Evolutionary conservation across 2,888 invertebrate genomes (phyloP).

Genomic region (Heliconius ismenius): DNA sequence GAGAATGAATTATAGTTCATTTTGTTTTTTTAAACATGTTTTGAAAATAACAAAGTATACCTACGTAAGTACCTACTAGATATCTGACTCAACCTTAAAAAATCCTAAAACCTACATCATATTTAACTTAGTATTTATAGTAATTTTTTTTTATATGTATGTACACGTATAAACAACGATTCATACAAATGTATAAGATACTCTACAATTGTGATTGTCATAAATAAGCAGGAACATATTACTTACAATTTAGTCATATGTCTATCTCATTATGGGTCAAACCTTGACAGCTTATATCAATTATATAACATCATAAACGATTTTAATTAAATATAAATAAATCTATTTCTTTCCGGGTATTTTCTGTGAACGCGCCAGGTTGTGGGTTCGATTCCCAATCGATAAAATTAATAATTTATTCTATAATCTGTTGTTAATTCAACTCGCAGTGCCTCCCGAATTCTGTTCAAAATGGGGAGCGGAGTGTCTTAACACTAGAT

Average conservation of each 20-base stretch:
- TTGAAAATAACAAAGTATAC: too few relatives aligned
- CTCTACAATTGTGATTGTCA: conserved; percentile 25
- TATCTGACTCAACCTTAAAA: background rate
- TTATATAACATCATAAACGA: conserved; percentile 14
- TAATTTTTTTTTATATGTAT: background rate
- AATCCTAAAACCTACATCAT: background rate
- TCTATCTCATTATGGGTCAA: conserved; percentile 35
- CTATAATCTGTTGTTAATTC: too few relatives aligned
- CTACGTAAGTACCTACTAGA: too few relatives aligned
- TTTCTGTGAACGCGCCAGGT: background rate
- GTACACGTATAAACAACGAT: background rate
- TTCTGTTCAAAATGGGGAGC: too few relatives aligned
- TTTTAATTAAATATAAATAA: background rate
- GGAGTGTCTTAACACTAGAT: too few relatives aligned
- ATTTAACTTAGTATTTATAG: background rate
- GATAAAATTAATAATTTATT: too few relatives aligned
- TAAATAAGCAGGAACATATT: conserved; percentile 54
- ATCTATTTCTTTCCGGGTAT: background rate
- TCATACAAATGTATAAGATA: conserved; percentile 16
- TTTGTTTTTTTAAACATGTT: too few relatives aligned
- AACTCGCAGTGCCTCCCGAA: too few relatives aligned
- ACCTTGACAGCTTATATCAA: conserved; percentile 30
- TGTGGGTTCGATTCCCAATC: too few relatives aligned
- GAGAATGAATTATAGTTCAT: too few relatives aligned
- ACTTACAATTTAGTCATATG: conserved; percentile 64